Conservation (phyloP, 2,113 vertebrate species). For the Mus spicilegus region DNA sequence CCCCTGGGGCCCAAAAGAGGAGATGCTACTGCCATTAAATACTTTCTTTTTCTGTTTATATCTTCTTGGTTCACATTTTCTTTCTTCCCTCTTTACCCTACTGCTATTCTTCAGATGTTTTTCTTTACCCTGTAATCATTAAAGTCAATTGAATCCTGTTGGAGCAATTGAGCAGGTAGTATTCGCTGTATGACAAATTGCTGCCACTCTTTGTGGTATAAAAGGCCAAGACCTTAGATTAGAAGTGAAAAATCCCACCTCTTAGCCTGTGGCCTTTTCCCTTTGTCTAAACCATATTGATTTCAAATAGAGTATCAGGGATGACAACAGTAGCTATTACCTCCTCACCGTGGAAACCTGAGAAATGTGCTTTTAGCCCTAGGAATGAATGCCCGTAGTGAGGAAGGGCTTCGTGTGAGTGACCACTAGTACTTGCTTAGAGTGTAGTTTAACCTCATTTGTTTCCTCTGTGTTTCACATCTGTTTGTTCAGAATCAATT, state of each 20-base stretch:
- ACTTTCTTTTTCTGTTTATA: not conserved
- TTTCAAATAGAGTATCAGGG: not conserved
- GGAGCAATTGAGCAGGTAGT: not conserved
- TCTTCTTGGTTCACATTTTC: not conserved
- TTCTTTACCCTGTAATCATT: slow-evolving; percentile 25
- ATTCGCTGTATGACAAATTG: not conserved
- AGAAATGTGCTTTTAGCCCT: slow-evolving; percentile 41
- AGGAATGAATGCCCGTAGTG: not conserved
- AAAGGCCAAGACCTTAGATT: not conserved
- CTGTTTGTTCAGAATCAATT: slow-evolving; percentile 46
- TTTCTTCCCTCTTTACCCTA: not conserved
- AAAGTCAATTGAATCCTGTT: slow-evolving; percentile 31
- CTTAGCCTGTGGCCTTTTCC: slow-evolving; percentile 16
- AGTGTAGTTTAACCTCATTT: not conserved
- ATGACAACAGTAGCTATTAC: not conserved
- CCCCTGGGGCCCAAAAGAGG: too few relatives aligned
- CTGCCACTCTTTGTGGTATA: not conserved
- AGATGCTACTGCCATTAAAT: not conserved
- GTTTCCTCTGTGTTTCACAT: not conserved
- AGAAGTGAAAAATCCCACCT: not conserved
- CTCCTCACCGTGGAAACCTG: not conserved
- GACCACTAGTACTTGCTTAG: not conserved
- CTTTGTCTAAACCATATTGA: slow-evolving; percentile 24
- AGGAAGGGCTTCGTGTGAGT: not conserved
- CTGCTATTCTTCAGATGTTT: not conserved